Percentiles rank a stretch among this genome's conserved stretches.
phyloP scores from a whole-genome alignment of 2,888 invertebrate species.

The Drosophila algonquin region DNA sequence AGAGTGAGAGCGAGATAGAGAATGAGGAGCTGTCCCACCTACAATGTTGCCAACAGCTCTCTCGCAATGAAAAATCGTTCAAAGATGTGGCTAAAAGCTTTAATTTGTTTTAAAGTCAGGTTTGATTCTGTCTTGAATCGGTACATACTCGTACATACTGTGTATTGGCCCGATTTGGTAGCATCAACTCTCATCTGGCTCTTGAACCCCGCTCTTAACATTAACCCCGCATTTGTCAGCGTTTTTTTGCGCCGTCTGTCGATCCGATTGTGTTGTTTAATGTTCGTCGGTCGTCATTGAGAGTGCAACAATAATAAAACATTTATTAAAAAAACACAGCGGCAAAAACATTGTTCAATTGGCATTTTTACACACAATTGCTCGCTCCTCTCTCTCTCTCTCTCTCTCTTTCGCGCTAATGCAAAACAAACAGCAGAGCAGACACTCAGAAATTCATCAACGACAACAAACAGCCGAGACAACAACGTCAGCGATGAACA shows the following conservation, averaged over 20 bases:
- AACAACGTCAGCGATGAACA: background rate
- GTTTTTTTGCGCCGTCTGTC: slow-evolving; percentile 15
- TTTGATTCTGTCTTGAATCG: background rate
- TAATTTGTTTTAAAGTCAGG: background rate
- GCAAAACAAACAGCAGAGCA: slow-evolving; percentile 35
- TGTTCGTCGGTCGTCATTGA: slow-evolving; percentile 10
- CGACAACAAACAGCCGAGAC: slow-evolving; percentile 5
- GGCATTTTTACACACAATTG: slow-evolving; percentile 14
- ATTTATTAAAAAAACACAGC: slow-evolving; percentile 17
- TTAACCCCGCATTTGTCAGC: slow-evolving; percentile 33
- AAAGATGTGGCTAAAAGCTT: background rate
- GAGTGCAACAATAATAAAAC: slow-evolving; percentile 8
- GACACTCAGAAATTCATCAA: slow-evolving; percentile 5
- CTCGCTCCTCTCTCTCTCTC: background rate
- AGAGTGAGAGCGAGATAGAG: too few relatives aligned
- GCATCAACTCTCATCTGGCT: slow-evolving; percentile 6
- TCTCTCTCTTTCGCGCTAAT: slow-evolving; percentile 14
- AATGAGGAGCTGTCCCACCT: too few relatives aligned
- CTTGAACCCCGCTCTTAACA: slow-evolving; percentile 31
- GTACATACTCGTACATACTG: background rate
- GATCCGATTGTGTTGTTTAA: slow-evolving; percentile 36
- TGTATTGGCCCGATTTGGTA: background rate
- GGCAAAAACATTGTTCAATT: slow-evolving; percentile 26
- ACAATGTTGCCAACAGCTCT: background rate
- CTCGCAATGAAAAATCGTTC: background rate